Evolutionary conservation across 2,888 invertebrate species (phyloP).

Genomic region (Cylloceria caligata): DNA sequence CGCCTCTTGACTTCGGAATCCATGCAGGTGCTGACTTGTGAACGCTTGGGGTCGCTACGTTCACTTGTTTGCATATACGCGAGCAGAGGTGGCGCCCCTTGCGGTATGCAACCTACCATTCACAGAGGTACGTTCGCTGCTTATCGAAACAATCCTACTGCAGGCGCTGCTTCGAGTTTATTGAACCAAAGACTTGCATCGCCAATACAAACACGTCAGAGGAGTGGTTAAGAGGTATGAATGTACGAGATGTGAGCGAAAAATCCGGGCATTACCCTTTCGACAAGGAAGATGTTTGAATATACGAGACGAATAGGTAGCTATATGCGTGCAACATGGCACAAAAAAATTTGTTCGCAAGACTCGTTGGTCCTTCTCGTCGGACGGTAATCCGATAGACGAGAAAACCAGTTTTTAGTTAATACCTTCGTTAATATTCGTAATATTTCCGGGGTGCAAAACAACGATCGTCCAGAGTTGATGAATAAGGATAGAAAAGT

Average conservation of each 20-base stretch:
- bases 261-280: not conserved
- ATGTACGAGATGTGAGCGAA: slow-evolving; percentile 10
- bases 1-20: slow-evolving; percentile 32
- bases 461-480: not conserved
- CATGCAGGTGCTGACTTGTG: slow-evolving; percentile 25
- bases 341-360: slow-evolving; percentile 1
- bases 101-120: slow-evolving; percentile 15
- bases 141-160: not conserved
- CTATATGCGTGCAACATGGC: not conserved
- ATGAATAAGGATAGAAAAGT: no score
- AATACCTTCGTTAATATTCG: slow-evolving; percentile 1
- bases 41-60: slow-evolving; percentile 27
- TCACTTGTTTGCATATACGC: not conserved
- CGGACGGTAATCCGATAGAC: not conserved
- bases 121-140: not conserved
- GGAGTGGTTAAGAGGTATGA: not conserved
- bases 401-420: slow-evolving; percentile 11
- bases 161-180: slow-evolving; percentile 45
- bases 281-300: not conserved
- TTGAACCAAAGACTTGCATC: slow-evolving; percentile 13
- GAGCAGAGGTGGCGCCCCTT: slow-evolving; percentile 19
- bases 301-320: not conserved
- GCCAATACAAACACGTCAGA: not conserved
- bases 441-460: not conserved
- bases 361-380: not conserved